phyloP scores from a whole-genome alignment of 1,140 invertebrate species.

The Kradibia gibbosae region DNA sequence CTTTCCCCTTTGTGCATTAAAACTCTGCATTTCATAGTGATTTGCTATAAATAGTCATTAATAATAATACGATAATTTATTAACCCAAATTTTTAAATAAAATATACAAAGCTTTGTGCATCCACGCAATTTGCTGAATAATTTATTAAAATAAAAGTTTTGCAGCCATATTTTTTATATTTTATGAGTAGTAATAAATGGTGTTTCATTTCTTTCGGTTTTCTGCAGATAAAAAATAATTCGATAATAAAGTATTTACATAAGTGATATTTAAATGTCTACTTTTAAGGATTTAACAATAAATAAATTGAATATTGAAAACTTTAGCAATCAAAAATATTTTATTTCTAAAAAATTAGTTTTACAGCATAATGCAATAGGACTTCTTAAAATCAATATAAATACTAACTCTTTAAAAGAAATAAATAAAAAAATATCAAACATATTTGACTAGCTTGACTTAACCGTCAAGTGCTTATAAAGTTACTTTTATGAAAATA shows the following conservation, averaged over 20 bases:
- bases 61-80: too few relatives aligned
- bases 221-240: neutral
- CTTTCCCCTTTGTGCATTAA: too few relatives aligned
- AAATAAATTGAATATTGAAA: neutral
- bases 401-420: too few relatives aligned
- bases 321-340: neutral
- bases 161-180: neutral
- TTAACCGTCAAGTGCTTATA: neutral
- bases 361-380: neutral
- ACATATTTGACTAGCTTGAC: neutral
- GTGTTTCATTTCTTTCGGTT: neutral
- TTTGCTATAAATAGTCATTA: too few relatives aligned
- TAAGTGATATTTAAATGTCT: neutral
- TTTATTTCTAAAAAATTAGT: too few relatives aligned
- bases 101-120: too few relatives aligned
- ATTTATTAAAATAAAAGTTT: neutral
- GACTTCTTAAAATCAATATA: neutral
- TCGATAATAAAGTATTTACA: neutral
- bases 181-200: neutral
- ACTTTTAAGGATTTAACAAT: neutral
- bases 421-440: too few relatives aligned
- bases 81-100: neutral
- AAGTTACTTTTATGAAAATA: neutral
- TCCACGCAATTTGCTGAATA: neutral
- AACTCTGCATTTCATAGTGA: too few relatives aligned